Percentiles rank a stretch among this genome's conserved stretches.
Conservation (phyloP, 2,113 vertebrate species). For the Salvelinus namaycush region DNA sequence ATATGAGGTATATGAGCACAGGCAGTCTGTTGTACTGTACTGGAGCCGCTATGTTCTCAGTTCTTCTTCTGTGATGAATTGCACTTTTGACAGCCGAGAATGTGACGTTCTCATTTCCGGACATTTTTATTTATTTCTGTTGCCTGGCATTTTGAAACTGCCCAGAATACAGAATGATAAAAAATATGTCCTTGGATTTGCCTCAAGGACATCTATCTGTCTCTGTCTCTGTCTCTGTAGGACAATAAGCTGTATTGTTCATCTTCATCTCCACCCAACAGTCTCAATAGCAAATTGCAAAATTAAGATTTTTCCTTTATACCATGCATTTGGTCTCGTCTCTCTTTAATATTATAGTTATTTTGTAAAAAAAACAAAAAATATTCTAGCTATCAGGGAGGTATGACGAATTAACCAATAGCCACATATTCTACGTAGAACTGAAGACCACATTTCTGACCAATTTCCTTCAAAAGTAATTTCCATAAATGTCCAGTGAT, state of each 20-base stretch:
- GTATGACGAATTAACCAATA: neutral
- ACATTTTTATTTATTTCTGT: slow-evolving; percentile 83
- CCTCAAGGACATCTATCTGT: slow-evolving; percentile 76
- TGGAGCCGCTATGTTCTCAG: slow-evolving; percentile 33
- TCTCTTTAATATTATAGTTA: neutral
- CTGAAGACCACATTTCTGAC: too few species aligned
- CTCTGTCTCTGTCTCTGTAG: slow-evolving; percentile 42
- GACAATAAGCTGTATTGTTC: slow-evolving; percentile 55
- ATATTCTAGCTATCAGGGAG: neutral
- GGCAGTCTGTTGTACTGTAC: slow-evolving; percentile 11
- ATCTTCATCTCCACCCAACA: neutral
- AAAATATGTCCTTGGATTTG: slow-evolving; percentile 72
- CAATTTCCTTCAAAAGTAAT: too few species aligned
- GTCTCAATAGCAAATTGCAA: neutral
- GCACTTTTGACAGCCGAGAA: slow-evolving; percentile 40
- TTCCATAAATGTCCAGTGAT: too few species aligned
- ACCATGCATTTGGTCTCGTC: neutral
- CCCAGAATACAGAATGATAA: slow-evolving; percentile 81
- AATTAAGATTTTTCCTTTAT: neutral
- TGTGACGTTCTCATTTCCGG: slow-evolving; percentile 39
- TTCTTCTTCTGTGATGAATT: slow-evolving; percentile 77
- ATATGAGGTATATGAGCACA: neutral
- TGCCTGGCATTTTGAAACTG: slow-evolving; percentile 81
- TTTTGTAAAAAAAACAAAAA: neutral
- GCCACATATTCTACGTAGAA: neutral